A percentile compares a stretch with the other conserved stretches of the same genome.
Conservation (phyloP, 2,113 vertebrate species). For the Halcyon malimbica region DNA sequence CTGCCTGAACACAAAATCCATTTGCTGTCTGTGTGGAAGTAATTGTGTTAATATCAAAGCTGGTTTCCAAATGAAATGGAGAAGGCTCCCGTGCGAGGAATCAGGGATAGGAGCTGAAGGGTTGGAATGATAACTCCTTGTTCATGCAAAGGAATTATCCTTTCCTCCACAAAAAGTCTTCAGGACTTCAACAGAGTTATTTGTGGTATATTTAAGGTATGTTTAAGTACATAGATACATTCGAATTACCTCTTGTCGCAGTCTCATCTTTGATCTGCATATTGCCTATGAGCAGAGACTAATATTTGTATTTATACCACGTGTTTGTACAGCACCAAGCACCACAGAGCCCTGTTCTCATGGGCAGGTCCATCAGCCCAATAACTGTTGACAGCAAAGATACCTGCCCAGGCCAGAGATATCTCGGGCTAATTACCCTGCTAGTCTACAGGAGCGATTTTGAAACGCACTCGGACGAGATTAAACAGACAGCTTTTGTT, state of each 20-base stretch:
- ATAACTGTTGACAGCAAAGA: not conserved
- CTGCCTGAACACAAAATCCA: slow-evolving; percentile 34
- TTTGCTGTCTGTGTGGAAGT: not conserved
- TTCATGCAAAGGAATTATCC: not conserved
- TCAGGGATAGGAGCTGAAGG: not conserved
- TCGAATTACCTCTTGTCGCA: not conserved
- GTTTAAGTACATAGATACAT: not conserved
- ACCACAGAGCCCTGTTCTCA: not conserved
- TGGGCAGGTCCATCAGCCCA: not conserved
- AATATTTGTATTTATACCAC: not conserved
- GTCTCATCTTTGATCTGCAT: not conserved
- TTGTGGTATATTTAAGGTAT: not conserved
- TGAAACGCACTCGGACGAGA: not conserved
- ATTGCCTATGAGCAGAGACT: not conserved
- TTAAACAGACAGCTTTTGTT: not conserved
- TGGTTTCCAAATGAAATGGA: not conserved
- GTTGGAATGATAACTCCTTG: not conserved
- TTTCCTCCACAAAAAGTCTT: not conserved
- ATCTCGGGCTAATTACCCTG: not conserved
- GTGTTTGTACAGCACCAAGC: not conserved
- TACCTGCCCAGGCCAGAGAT: not conserved
- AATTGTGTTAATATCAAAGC: slow-evolving; percentile 45
- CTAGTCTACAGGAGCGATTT: not conserved
- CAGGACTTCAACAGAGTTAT: not conserved
- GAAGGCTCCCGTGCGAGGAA: not conserved